These are phyloP conservation scores for Bacillus rossius DNA, from an alignment of 1,140 invertebrate genomes.

Conservation along the genomic window DNA sequence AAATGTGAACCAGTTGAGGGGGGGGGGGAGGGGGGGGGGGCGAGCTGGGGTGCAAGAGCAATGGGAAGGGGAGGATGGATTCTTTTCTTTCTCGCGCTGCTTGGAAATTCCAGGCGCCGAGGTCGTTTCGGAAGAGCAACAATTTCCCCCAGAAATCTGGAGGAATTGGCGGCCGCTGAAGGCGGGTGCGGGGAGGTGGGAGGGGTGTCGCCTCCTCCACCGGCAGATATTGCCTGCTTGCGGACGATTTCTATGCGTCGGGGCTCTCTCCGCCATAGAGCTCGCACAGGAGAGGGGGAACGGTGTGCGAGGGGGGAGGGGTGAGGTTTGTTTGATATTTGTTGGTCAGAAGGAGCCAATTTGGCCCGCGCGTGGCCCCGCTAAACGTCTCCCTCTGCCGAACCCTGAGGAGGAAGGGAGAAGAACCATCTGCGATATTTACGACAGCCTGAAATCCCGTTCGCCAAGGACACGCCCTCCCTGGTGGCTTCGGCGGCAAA, in stretches of 20 bases:
- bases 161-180: constrained; percentile 33
- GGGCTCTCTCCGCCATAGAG: constrained; percentile 36
- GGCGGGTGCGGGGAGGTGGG: constrained; percentile 15
- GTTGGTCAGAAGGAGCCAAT: constrained; percentile 8
- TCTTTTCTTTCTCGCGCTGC: constrained; percentile 12
- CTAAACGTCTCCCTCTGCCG: no score
- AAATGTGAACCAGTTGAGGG: background rate
- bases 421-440: no score
- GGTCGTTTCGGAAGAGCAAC: constrained; percentile 41
- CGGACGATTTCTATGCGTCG: constrained; percentile 45
- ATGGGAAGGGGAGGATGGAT: no score
- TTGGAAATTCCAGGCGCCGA: constrained; percentile 40
- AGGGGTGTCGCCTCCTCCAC: constrained; percentile 21
- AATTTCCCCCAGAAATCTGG: constrained; percentile 45
- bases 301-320: constrained; percentile 20
- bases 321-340: constrained; percentile 22
- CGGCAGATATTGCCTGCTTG: constrained; percentile 47
- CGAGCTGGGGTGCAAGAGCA: no score
- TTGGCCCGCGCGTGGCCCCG: constrained; percentile 5
- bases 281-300: constrained; percentile 36
- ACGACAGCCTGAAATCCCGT: no score
- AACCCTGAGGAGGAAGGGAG: no score
- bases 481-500: no score
- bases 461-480: no score
- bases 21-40: background rate